phyloP scores from a whole-genome alignment of 2,888 invertebrate species.

The Notodonta dromedarius region DNA sequence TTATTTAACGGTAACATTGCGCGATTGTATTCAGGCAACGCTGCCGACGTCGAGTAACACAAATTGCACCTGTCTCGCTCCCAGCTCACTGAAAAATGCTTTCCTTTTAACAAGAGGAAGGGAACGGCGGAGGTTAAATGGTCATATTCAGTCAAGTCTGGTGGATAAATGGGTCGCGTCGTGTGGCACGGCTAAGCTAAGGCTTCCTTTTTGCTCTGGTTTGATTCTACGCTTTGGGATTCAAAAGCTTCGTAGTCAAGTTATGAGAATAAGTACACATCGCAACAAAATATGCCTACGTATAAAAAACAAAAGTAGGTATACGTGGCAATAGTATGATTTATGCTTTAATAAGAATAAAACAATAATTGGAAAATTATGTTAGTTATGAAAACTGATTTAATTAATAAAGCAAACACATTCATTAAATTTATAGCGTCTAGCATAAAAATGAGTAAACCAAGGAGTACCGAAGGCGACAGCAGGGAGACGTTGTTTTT shows the following conservation, averaged over 20 bases:
- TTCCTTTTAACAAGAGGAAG: constrained; percentile 61
- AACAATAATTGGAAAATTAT: too few species aligned
- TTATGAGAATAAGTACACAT: neutral
- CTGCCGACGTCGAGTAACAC: constrained; percentile 58
- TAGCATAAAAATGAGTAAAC: constrained; percentile 8
- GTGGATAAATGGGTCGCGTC: constrained; percentile 49
- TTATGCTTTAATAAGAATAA: too few species aligned
- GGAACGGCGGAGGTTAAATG: constrained; percentile 62
- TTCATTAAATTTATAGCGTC: too few species aligned
- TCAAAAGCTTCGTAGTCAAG: neutral
- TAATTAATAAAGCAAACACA: too few species aligned
- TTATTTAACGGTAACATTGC: constrained; percentile 63
- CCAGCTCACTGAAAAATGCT: constrained; percentile 62
- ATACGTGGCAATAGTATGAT: too few species aligned
- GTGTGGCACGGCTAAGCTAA: constrained; percentile 10
- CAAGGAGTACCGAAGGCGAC: constrained; percentile 18
- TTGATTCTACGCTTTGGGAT: neutral
- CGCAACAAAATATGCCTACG: too few species aligned
- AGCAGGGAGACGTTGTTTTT: constrained; percentile 21
- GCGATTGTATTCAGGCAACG: constrained; percentile 57
- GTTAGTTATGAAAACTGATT: too few species aligned
- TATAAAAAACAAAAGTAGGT: too few species aligned
- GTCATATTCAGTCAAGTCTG: constrained; percentile 65
- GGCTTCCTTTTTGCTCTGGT: constrained; percentile 24
- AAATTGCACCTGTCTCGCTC: constrained; percentile 62